Evolutionary conservation across 2,888 invertebrate genomes (phyloP), one percentile per base, ranked within the genome.

Genomic region (Tuberolachnus salignus): DNA sequence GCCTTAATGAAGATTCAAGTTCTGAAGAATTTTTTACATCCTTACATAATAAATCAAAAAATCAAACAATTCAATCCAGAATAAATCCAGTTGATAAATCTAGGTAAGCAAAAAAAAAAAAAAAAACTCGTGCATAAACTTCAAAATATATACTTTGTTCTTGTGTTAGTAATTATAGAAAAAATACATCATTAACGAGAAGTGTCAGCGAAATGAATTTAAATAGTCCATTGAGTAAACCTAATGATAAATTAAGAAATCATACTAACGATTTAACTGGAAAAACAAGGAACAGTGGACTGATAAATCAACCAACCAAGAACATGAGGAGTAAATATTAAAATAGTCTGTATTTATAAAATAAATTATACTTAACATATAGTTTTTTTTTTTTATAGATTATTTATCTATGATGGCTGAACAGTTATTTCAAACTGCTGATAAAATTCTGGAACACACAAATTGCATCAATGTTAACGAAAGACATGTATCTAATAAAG

Each of bases 1-100:
- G 89, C 14, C 86, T 86, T 82, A 91, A 91, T 82, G 94, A 94
- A 85, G 93, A 93, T 86, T 92, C 93, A 69, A 93, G 93, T 83
- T 93, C 93, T 0, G 94, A 94, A 84, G 91, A 92, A 49, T 67
- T 67, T 57, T 67, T 67, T 13, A 21, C 59, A 42, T 66, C 57
- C 14, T 63, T 73, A 53, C 73, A 63, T 63, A 49, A 67, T 23
- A 67, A 67, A 23, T 44, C 23, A 69, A 34, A 34, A 23, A 64
- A 19, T 53, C 53, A 63, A 44, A 21, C 42, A 16, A 49, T 26
- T 4, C 75, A 67, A 8, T 67, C 57, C 8, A 78, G 26, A 69
- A 49, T 51, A 34, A 59, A 67, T 59, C 11, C 55, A 57, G 19
- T 53, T 19, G 57, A 72, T 23, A 72, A 67, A 67, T 10, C 57